Evolutionary conservation across 2,113 vertebrate genomes (phyloP).

Genomic region (Turdus rufiventris): DNA sequence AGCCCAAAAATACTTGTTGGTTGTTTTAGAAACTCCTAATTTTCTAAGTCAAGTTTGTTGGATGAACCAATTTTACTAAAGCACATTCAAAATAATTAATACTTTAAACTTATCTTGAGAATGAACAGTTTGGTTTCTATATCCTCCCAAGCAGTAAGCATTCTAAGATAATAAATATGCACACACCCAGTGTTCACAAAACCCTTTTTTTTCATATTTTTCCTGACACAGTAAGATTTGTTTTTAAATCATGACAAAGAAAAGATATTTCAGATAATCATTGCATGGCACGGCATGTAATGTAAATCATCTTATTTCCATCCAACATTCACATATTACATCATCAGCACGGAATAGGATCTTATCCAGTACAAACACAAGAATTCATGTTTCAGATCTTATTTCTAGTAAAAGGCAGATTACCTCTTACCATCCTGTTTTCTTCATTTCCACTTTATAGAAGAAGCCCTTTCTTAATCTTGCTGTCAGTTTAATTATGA

Average conservation of each 20-base stretch:
- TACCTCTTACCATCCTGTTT: neutral
- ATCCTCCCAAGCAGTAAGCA: neutral
- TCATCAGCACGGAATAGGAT: neutral
- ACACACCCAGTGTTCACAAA: neutral
- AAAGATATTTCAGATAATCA: neutral
- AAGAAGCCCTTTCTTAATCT: neutral
- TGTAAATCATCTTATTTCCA: neutral
- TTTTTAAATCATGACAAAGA: neutral
- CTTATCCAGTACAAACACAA: neutral
- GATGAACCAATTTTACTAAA: neutral
- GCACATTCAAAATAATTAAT: neutral
- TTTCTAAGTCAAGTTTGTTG: neutral
- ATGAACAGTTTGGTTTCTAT: neutral
- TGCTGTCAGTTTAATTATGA: conserved; percentile 10
- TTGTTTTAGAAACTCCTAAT: neutral
- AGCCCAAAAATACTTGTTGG: neutral
- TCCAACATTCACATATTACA: neutral
- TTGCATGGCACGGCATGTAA: neutral
- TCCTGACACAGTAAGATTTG: neutral
- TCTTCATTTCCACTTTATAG: neutral
- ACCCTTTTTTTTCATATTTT: neutral
- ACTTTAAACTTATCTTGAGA: neutral
- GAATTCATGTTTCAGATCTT: neutral
- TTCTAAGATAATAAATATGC: neutral
- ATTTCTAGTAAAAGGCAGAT: neutral